phyloP scores from a whole-genome alignment of 2,888 invertebrate genomes.

The Dioctria linearis region DNA sequence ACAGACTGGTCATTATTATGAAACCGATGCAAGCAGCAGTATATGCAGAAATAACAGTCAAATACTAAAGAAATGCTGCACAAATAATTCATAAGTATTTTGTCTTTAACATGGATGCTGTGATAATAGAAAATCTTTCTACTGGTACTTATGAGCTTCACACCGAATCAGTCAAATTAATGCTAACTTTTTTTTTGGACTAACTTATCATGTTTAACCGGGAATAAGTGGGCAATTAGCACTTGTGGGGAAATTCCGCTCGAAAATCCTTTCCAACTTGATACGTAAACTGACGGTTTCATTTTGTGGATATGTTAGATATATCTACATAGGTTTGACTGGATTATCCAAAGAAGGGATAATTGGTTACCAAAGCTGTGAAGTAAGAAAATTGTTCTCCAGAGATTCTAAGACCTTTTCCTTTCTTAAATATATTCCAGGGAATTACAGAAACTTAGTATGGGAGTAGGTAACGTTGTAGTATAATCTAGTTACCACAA shows the following conservation, averaged over 20 bases:
- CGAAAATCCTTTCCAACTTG: slow-evolving; percentile 34
- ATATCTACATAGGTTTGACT: neutral
- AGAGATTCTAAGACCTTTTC: slow-evolving; percentile 25
- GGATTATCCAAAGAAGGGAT: slow-evolving; percentile 47
- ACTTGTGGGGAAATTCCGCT: slow-evolving; percentile 33
- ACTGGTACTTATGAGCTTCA: too few relatives aligned
- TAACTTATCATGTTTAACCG: slow-evolving; percentile 13
- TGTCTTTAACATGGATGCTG: too few relatives aligned
- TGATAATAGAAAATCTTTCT: too few relatives aligned
- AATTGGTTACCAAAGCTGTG: slow-evolving; percentile 45
- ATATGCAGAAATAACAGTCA: too few relatives aligned
- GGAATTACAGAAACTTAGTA: slow-evolving; percentile 27
- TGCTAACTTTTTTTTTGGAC: too few relatives aligned
- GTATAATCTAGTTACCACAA: slow-evolving; percentile 16
- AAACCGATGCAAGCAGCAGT: too few relatives aligned
- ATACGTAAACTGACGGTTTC: slow-evolving; percentile 41
- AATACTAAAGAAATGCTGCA: too few relatives aligned
- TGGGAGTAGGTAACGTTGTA: slow-evolving; percentile 18
- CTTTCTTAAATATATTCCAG: slow-evolving; percentile 25
- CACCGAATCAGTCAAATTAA: too few relatives aligned
- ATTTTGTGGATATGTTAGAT: neutral
- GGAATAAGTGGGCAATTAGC: slow-evolving; percentile 46
- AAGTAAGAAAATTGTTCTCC: slow-evolving; percentile 45
- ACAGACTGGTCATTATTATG: too few relatives aligned
- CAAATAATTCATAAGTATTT: too few relatives aligned